Evolutionary conservation across 2,888 invertebrate genomes (phyloP).

Genomic region (Rhingia rostrata): DNA sequence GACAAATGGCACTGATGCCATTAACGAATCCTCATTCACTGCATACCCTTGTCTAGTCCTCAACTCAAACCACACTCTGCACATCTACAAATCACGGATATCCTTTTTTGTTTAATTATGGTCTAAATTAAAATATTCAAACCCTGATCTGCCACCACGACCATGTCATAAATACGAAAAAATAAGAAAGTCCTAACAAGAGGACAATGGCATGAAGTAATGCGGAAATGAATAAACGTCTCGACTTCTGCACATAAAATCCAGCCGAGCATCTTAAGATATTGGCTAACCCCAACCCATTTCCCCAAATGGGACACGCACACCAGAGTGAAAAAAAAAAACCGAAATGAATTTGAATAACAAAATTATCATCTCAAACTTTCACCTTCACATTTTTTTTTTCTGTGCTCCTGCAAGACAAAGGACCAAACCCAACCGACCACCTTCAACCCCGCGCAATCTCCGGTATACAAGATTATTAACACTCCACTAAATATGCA

Average conservation of each 20-base stretch:
- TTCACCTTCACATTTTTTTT: conserved; percentile 64
- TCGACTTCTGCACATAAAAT: conserved; percentile 76
- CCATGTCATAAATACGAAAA: not conserved
- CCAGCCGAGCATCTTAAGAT: conserved; percentile 68
- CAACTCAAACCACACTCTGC: not conserved
- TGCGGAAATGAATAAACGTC: conserved; percentile 82
- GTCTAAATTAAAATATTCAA: conserved; percentile 74
- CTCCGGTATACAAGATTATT: conserved; percentile 80
- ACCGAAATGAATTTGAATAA: conserved; percentile 75
- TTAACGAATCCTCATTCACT: not conserved
- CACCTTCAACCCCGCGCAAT: conserved; percentile 69
- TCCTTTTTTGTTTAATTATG: conserved; percentile 73
- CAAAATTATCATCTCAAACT: conserved; percentile 74
- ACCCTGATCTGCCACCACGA: conserved; percentile 34
- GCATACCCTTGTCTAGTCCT: not conserved
- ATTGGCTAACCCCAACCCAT: conserved; percentile 51
- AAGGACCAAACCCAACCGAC: conserved; percentile 43
- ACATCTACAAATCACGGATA: conserved; percentile 61
- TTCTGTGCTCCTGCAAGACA: conserved; percentile 19
- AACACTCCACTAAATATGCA: conserved; percentile 83
- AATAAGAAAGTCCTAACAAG: conserved; percentile 28
- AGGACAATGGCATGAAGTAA: conserved; percentile 75
- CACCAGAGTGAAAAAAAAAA: conserved; percentile 11
- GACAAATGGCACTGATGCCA: too few relatives aligned
- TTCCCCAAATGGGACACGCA: not conserved